Conservation (phyloP, 2,113 vertebrate genomes). For the Sula dactylatra region DNA sequence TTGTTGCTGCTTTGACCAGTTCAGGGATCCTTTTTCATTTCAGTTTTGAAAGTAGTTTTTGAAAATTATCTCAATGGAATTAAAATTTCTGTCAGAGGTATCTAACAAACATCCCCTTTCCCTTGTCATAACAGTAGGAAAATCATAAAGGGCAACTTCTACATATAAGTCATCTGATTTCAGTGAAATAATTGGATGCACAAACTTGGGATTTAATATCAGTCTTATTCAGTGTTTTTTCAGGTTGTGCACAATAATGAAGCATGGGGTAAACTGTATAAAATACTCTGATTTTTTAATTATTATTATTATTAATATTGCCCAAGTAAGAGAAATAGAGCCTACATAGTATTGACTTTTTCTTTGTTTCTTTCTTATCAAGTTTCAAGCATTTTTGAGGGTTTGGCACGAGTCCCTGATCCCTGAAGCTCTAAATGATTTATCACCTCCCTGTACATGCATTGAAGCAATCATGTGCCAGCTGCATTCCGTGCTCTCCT, state of each 20-base stretch:
- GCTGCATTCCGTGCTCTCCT: background rate
- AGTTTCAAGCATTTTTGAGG: constrained; percentile 53
- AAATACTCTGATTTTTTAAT: background rate
- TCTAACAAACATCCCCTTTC: background rate
- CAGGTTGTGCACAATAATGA: background rate
- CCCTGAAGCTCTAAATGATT: constrained; percentile 45
- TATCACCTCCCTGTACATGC: background rate
- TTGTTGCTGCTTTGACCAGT: background rate
- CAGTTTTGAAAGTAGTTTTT: background rate
- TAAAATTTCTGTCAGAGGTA: background rate
- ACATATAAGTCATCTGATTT: background rate
- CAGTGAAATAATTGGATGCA: background rate
- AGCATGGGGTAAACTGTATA: background rate
- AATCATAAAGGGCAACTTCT: background rate
- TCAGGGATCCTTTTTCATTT: background rate
- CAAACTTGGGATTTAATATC: background rate
- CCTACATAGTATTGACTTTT: background rate
- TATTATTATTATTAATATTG: background rate
- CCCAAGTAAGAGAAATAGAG: background rate
- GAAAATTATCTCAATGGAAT: background rate
- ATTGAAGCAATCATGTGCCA: background rate
- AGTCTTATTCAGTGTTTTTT: background rate
- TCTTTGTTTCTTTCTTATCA: constrained; percentile 57
- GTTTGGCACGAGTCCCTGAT: constrained; percentile 52
- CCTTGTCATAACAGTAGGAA: background rate